Conservation (phyloP, 2,113 vertebrate genomes). For the Anser brachyrhynchus region DNA sequence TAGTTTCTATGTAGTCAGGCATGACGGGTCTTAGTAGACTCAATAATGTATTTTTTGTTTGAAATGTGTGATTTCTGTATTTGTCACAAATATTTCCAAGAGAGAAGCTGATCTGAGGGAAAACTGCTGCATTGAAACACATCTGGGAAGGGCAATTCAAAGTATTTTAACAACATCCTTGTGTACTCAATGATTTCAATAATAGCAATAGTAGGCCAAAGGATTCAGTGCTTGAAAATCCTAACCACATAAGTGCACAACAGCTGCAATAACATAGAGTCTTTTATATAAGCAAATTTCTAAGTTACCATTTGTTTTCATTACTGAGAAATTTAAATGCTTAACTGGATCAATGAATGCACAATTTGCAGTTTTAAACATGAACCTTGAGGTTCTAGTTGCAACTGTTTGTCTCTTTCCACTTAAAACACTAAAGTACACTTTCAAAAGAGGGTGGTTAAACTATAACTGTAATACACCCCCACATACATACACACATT, state of each 20-base stretch:
- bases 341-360: neutral
- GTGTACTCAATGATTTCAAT: neutral
- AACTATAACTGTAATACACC: neutral
- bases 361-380: neutral
- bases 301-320: neutral
- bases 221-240: neutral
- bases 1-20: neutral
- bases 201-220: neutral
- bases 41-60: neutral
- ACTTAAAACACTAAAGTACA: neutral
- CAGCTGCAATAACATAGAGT: neutral
- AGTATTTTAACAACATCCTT: neutral
- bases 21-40: neutral
- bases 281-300: neutral
- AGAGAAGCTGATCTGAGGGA: neutral
- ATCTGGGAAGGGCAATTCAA: neutral
- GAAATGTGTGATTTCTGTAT: neutral
- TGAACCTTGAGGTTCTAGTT: neutral
- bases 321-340: neutral
- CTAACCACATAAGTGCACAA: neutral
- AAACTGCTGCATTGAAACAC: neutral
- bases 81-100: neutral
- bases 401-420: neutral
- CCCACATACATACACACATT: fast-evolving
- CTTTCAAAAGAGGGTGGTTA: neutral